Evolutionary conservation across 37 sponge, comb jelly and placozoan genomes (phyloP).

Genomic region (Mnemiopsis leidyi): DNA sequence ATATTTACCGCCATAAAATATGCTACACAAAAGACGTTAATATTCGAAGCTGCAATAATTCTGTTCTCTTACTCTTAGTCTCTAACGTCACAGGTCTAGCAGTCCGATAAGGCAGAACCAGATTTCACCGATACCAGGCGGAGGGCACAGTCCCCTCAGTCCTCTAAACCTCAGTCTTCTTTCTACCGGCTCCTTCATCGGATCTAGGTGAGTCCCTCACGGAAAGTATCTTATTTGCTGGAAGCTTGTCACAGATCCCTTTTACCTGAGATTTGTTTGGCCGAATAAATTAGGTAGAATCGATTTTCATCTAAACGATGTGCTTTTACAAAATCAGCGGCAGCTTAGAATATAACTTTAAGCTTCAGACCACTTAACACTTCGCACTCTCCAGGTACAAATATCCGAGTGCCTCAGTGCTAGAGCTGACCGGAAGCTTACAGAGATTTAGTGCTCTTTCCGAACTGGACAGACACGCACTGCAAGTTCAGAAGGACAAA

Average conservation of each 20-base stretch:
- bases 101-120: constrained; percentile 26
- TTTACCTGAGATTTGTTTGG: too few species aligned
- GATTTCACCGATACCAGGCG: background rate
- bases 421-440: constrained; percentile 46
- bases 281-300: too few species aligned
- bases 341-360: background rate
- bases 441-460: constrained; percentile 29
- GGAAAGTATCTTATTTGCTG: too few species aligned
- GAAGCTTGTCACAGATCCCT: too few species aligned
- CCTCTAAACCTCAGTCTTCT: constrained; percentile 54
- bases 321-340: too few species aligned
- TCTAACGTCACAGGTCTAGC: background rate
- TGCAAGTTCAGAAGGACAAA: constrained; percentile 12
- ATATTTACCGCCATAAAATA: too few species aligned
- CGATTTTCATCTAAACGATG: too few species aligned
- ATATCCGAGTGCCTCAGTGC: constrained; percentile 26
- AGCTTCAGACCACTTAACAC: too few species aligned
- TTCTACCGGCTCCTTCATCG: background rate
- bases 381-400: constrained; percentile 35
- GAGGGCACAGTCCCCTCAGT: constrained; percentile 46
- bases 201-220: background rate
- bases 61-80: too few species aligned
- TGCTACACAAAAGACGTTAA: too few species aligned
- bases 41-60: too few species aligned
- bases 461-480: constrained; percentile 3